A percentile compares a stretch with the other conserved stretches of the same genome.
These are phyloP conservation scores for Bagarius yarrelli DNA, from an alignment of 2,113 vertebrate species.

Conservation along the genomic window DNA sequence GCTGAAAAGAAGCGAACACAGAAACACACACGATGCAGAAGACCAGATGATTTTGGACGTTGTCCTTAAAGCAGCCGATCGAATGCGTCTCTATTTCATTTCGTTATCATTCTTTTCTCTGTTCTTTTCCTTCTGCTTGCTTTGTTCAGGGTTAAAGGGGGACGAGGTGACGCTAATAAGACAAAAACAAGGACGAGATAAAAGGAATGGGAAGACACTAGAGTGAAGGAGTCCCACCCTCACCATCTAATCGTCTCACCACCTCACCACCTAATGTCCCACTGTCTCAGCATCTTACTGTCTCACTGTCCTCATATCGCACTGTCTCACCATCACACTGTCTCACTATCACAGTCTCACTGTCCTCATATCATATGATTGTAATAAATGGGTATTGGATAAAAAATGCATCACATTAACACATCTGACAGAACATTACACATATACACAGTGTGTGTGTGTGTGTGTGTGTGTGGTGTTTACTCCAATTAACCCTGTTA, in stretches of 20 bases:
- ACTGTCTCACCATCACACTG: no score
- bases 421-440: not conserved
- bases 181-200: not conserved
- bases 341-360: no score
- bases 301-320: no score
- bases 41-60: not conserved
- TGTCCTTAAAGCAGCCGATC: not conserved
- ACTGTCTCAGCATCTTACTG: no score
- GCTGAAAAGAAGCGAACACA: not conserved
- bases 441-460: not conserved
- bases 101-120: slow-evolving; percentile 8
- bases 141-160: not conserved
- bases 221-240: no score
- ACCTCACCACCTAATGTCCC: no score
- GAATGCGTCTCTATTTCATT: slow-evolving; percentile 45
- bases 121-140: not conserved
- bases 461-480: slow-evolving; percentile 15
- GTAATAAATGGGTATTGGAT: not conserved
- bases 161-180: not conserved
- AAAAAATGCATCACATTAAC: not conserved
- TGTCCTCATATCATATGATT: no score
- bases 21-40: not conserved
- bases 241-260: no score
- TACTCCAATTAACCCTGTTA: slow-evolving; percentile 14
- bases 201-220: not conserved